Evolutionary conservation across 2,113 vertebrate genomes (phyloP).

Genomic region (Microcebus lehilahytsara): DNA sequence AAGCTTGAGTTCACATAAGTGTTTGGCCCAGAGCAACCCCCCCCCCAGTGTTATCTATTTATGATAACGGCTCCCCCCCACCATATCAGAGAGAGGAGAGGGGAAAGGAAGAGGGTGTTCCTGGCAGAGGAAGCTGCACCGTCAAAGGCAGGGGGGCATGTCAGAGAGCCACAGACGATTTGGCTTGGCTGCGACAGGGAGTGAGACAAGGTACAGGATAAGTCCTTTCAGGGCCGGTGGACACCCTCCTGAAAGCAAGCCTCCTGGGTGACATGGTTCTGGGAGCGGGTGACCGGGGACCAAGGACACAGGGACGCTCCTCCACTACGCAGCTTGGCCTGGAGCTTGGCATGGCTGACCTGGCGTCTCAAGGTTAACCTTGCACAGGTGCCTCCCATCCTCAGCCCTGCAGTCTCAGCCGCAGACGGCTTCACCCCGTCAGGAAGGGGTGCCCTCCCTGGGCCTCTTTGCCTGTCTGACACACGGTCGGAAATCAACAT

Average conservation of each 20-base stretch:
- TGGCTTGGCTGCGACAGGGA: not conserved
- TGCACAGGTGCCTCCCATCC: not conserved
- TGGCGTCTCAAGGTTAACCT: not conserved
- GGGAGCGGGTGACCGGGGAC: fast-evolving
- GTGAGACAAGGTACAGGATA: not conserved
- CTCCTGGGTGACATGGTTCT: not conserved
- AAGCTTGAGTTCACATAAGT: not conserved
- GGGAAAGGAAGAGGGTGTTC: not conserved
- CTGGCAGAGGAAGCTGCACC: not conserved
- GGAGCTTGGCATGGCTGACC: not conserved
- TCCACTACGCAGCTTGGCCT: not conserved
- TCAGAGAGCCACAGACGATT: not conserved
- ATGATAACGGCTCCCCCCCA: not conserved
- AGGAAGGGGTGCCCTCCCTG: not conserved
- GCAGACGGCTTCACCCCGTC: not conserved
- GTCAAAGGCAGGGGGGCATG: too few species aligned
- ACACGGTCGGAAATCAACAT: not conserved
- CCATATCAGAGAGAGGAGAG: not conserved
- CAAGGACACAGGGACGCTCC: not conserved
- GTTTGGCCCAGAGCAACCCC: not conserved
- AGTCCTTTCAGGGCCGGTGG: not conserved
- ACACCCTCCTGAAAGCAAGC: not conserved
- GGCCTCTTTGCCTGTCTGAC: not conserved
- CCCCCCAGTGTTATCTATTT: not conserved
- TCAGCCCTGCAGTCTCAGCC: not conserved